A percentile compares a stretch with the other conserved stretches of the same genome.
These are phyloP conservation scores for Platichthys stellatus DNA, from an alignment of 2,113 vertebrate genomes.

Conservation along the genomic window DNA sequence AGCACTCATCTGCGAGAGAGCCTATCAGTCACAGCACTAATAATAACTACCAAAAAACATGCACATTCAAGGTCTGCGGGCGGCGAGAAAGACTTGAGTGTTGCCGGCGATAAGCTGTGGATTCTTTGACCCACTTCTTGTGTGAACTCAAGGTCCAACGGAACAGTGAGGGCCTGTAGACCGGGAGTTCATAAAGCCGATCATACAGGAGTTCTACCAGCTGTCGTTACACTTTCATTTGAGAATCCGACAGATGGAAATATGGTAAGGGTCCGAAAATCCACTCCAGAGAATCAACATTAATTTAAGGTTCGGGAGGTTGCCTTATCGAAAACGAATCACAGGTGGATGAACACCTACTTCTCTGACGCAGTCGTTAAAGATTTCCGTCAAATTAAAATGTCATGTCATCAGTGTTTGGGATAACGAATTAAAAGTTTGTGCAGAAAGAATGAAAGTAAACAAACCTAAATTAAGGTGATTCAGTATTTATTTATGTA, in stretches of 20 bases:
- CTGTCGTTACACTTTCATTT: not conserved
- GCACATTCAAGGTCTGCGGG: constrained; percentile 8
- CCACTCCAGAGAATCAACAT: not conserved
- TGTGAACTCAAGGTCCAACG: not conserved
- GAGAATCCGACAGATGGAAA: not conserved
- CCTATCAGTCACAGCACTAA: constrained; percentile 25
- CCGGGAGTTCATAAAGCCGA: not conserved
- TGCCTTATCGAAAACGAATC: not conserved
- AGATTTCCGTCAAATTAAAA: not conserved
- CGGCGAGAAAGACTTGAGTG: not conserved
- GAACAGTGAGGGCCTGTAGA: not conserved
- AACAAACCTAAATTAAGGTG: not conserved
- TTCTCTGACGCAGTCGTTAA: not conserved
- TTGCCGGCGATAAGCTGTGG: not conserved
- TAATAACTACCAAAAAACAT: constrained; percentile 18
- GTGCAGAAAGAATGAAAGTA: no score
- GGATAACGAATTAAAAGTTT: not conserved
- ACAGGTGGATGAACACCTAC: not conserved
- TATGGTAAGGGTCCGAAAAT: not conserved
- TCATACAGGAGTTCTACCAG: not conserved
- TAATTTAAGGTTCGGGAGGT: not conserved
- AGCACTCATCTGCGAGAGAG: constrained; percentile 9
- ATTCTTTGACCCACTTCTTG: constrained; percentile 26
- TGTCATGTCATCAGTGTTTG: not conserved
- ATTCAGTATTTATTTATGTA: not conserved